A percentile compares a stretch with the other conserved stretches of the same genome.
Evolutionary conservation across 2,888 invertebrate genomes (phyloP).

Genomic region (Odontothrips loti): DNA sequence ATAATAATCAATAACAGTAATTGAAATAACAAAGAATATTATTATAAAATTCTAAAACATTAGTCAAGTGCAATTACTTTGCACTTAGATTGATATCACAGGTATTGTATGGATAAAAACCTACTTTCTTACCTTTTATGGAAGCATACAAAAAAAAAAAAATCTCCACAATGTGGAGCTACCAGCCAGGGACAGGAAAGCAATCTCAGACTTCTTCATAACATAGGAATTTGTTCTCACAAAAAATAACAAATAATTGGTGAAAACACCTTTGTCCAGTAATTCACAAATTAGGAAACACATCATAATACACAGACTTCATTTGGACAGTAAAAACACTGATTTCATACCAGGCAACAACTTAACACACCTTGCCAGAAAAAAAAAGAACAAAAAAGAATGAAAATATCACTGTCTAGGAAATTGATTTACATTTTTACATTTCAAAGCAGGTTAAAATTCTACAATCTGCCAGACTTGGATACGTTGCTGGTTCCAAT

Average conservation of each 20-base stretch:
- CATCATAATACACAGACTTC: background rate
- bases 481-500: no score
- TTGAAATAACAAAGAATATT: conserved; percentile 20
- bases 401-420: no score
- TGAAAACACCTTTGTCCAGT: background rate
- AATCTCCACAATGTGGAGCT: background rate
- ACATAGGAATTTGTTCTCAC: conserved; percentile 16
- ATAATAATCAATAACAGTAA: conserved; percentile 1
- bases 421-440: no score
- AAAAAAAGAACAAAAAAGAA: no score
- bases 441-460: no score
- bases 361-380: background rate
- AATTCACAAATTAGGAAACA: background rate
- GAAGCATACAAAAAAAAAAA: background rate
- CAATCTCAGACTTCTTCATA: background rate
- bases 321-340: background rate
- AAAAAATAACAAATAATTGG: conserved; percentile 9
- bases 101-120: background rate
- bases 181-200: background rate
- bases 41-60: conserved; percentile 2
- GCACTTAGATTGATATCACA: conserved; percentile 16
- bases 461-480: no score
- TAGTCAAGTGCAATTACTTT: conserved; percentile 3
- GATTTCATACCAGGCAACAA: background rate
- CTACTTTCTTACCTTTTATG: background rate